phyloP scores from a whole-genome alignment of 2,888 invertebrate species.

The Drosophila rubida region DNA sequence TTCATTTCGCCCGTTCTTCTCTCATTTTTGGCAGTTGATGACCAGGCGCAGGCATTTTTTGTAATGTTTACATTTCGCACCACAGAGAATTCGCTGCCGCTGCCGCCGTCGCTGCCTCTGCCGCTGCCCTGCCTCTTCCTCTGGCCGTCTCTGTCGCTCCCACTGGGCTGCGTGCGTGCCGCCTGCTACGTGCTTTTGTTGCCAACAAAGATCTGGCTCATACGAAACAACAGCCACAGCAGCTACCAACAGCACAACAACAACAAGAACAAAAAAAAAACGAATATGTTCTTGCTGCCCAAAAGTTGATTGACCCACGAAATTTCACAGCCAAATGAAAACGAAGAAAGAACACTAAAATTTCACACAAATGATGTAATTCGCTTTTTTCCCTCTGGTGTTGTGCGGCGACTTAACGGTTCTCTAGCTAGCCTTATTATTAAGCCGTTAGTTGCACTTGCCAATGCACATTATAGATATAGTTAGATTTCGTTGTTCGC shows the following conservation, averaged over 20 bases:
- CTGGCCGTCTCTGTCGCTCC: conserved; percentile 9
- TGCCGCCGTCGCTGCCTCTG: too few species aligned
- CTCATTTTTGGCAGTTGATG: conserved; percentile 40
- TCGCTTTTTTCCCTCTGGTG: conserved; percentile 28
- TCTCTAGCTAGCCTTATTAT: conserved; percentile 2
- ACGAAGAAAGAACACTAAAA: conserved; percentile 55
- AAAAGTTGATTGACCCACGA: conserved; percentile 75
- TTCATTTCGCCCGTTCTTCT: background rate
- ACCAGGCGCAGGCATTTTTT: conserved; percentile 52
- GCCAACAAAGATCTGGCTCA: conserved; percentile 73
- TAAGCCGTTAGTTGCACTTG: background rate
- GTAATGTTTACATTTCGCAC: conserved; percentile 80
- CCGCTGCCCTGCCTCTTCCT: background rate
- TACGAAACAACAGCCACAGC: conserved; percentile 25
- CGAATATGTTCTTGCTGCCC: conserved; percentile 60
- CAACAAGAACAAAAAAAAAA: conserved; percentile 11
- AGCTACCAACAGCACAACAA: background rate
- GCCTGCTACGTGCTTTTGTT: conserved; percentile 69
- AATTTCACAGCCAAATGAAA: conserved; percentile 50
- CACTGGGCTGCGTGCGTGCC: conserved; percentile 5
- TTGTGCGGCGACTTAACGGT: background rate
- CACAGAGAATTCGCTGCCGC: background rate
- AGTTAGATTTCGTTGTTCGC: background rate
- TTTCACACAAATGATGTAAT: conserved; percentile 78
- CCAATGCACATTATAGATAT: background rate